These are phyloP conservation scores for Drosophila arizonae DNA, from an alignment of 1,140 invertebrate species.

Conservation along the genomic window DNA sequence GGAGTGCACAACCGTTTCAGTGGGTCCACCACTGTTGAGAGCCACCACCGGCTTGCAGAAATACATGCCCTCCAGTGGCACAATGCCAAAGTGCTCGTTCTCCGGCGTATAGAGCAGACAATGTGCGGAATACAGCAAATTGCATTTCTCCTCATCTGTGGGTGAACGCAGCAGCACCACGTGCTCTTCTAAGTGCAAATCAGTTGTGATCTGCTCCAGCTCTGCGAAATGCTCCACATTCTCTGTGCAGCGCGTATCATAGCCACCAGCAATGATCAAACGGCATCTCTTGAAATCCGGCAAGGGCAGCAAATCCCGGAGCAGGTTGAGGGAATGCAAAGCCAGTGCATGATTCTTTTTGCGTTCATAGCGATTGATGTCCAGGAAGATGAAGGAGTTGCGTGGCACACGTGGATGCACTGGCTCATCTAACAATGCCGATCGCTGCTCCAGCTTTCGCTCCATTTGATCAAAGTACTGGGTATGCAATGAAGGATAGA, in stretches of 20 bases:
- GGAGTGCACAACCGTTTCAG: slow-evolving; percentile 95
- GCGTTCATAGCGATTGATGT: slow-evolving; percentile 98
- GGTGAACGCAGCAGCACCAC: slow-evolving; percentile 94
- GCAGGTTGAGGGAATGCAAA: slow-evolving; percentile 89
- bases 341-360: slow-evolving; percentile 97
- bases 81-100: slow-evolving; percentile 99
- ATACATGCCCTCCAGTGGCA: slow-evolving; percentile 99
- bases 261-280: slow-evolving; percentile 98
- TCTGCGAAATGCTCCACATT: slow-evolving; percentile 95
- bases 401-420: slow-evolving; percentile 71
- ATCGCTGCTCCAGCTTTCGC: slow-evolving; percentile 70
- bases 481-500: slow-evolving; percentile 97
- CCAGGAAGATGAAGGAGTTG: slow-evolving; percentile 90
- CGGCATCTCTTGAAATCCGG: slow-evolving; percentile 87
- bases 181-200: slow-evolving; percentile 88
- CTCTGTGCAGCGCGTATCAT: slow-evolving; percentile 94
- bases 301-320: slow-evolving; percentile 84
- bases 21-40: slow-evolving; percentile 96
- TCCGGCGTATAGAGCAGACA: slow-evolving; percentile 97
- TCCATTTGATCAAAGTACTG: slow-evolving; percentile 87
- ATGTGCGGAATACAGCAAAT: slow-evolving; percentile 89
- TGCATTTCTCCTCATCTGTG: slow-evolving; percentile 92
- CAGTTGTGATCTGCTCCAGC: slow-evolving; percentile 83
- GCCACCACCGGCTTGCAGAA: slow-evolving; percentile 96
- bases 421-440: slow-evolving; percentile 51